phyloP scores from a whole-genome alignment of 2,888 invertebrate genomes.

The Thalpophila matura region DNA sequence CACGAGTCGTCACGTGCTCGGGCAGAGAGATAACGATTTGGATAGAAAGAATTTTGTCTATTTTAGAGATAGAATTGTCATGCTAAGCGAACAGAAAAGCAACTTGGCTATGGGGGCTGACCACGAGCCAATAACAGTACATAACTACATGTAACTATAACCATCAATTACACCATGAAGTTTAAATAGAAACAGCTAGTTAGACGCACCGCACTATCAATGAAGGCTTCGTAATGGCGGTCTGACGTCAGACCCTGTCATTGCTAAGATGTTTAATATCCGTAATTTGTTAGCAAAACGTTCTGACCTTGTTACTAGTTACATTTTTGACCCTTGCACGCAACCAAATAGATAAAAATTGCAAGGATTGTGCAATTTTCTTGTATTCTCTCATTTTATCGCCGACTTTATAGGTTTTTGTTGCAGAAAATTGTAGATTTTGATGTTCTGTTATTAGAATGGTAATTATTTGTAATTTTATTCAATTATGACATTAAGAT shows the following conservation, averaged over 20 bases:
- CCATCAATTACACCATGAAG: constrained; percentile 19
- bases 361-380: constrained; percentile 8
- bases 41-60: no score
- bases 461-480: neutral
- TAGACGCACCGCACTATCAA: constrained; percentile 17
- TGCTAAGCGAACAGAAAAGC: no score
- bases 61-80: no score
- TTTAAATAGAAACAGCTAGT: constrained; percentile 14
- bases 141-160: neutral
- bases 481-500: neutral
- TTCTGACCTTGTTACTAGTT: constrained; percentile 51
- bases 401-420: constrained; percentile 10
- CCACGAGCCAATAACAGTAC: neutral
- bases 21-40: no score
- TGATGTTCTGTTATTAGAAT: neutral
- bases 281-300: constrained; percentile 57
- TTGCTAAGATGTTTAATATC: constrained; percentile 32
- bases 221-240: constrained; percentile 24
- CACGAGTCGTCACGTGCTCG: no score
- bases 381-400: constrained; percentile 8
- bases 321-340: constrained; percentile 49
- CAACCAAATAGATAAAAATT: constrained; percentile 34
- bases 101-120: no score
- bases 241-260: constrained; percentile 39
- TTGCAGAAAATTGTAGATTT: neutral